These are phyloP conservation scores for Stictocephala bisonia DNA, from an alignment of 2,888 invertebrate genomes.

Conservation along the genomic window DNA sequence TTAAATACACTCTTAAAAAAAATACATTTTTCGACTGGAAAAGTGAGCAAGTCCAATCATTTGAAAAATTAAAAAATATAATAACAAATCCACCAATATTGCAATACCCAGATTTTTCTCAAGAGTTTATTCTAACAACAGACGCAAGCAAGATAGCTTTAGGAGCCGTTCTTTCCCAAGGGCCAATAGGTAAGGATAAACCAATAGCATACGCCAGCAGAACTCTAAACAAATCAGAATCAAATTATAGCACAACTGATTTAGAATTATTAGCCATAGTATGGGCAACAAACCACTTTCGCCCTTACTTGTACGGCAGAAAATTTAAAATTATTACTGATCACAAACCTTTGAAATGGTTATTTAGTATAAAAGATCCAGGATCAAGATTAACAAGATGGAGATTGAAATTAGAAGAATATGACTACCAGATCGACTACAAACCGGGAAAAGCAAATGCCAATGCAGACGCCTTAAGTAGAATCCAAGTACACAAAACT, in stretches of 20 bases:
- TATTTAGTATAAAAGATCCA: slow-evolving; percentile 55
- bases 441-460: not conserved
- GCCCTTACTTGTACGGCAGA: slow-evolving; percentile 57
- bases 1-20: not conserved
- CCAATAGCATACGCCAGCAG: not conserved
- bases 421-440: not conserved
- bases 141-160: not conserved
- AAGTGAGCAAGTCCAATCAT: not conserved
- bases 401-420: not conserved
- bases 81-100: not conserved
- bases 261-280: not conserved
- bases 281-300: not conserved
- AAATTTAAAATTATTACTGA: slow-evolving; percentile 63
- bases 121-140: not conserved
- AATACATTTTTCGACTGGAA: no score
- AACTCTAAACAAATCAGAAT: not conserved
- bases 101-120: not conserved
- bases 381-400: not conserved
- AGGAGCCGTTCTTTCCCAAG: not conserved
- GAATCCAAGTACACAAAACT: no score
- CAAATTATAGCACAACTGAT: not conserved
- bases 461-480: not conserved
- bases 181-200: not conserved
- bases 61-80: not conserved
- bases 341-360: slow-evolving; percentile 62